Conservation (phyloP, 2,888 invertebrate species). For the Protophormia terraenovae region DNA sequence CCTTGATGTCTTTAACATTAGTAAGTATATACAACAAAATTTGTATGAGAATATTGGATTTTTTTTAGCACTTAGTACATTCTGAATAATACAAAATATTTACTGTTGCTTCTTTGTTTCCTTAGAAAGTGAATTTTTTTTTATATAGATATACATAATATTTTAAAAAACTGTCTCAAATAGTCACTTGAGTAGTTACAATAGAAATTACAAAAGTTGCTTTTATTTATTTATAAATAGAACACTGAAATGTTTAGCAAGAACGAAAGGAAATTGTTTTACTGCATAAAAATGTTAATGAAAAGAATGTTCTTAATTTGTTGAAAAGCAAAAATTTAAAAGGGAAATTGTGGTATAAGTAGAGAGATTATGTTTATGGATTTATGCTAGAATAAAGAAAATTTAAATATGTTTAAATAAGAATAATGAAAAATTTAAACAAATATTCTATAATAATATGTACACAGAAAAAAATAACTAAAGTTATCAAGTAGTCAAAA, state of each 20-base stretch:
- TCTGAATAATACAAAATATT: neutral
- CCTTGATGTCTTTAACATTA: constrained; percentile 20
- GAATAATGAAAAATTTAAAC: too few relatives aligned
- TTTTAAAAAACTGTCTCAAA: neutral
- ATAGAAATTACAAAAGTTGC: neutral
- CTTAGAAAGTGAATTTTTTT: neutral
- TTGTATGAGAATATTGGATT: neutral
- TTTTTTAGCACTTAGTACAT: neutral
- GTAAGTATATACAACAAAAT: neutral
- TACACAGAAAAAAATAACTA: too few relatives aligned
- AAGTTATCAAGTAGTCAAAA: too few relatives aligned
- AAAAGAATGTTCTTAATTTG: neutral
- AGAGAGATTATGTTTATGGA: too few relatives aligned
- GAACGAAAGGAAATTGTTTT: neutral
- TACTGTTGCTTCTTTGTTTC: neutral
- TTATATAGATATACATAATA: neutral
- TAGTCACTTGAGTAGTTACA: neutral
- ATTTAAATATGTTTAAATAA: too few relatives aligned
- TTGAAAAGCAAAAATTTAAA: neutral
- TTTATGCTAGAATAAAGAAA: too few relatives aligned
- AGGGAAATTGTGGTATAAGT: too few relatives aligned
- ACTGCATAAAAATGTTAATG: neutral
- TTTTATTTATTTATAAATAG: too few relatives aligned
- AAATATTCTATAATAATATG: too few relatives aligned
- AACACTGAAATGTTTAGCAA: too few relatives aligned